Evolutionary conservation across 2,797 vertebrate species (phyloP).

Genomic region (Lemur catta): DNA sequence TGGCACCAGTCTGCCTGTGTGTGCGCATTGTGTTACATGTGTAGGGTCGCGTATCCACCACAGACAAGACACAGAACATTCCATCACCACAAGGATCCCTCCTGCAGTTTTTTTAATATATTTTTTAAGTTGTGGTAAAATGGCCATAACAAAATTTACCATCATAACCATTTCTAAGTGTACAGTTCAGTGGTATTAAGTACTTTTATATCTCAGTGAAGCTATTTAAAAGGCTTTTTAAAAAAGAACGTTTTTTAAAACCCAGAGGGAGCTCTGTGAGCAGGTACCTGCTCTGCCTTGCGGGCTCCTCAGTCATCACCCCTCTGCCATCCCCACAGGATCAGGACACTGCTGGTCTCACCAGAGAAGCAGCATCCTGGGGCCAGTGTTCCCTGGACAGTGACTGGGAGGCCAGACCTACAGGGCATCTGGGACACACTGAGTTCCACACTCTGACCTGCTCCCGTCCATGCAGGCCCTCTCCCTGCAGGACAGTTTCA

Average conservation of each 20-base stretch:
- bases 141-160: background rate
- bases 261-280: background rate
- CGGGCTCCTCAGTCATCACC: background rate
- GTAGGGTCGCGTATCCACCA: rapidly evolving
- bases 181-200: background rate
- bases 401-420: background rate
- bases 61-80: background rate
- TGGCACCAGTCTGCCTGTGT: background rate
- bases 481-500: background rate
- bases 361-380: background rate
- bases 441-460: background rate
- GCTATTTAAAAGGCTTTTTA: background rate
- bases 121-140: background rate
- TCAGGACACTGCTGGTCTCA: rapidly evolving
- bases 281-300: rapidly evolving
- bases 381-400: background rate
- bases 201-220: background rate
- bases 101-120: background rate
- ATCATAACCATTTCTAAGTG: background rate
- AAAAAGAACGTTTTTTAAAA: background rate
- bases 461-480: background rate
- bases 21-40: rapidly evolving
- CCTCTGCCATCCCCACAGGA: too few species aligned
- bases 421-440: rapidly evolving
- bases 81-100: background rate